Base-by-base conservation (phyloP, 2,888 invertebrate species). In the Chaetoderma sp. region DNA sequence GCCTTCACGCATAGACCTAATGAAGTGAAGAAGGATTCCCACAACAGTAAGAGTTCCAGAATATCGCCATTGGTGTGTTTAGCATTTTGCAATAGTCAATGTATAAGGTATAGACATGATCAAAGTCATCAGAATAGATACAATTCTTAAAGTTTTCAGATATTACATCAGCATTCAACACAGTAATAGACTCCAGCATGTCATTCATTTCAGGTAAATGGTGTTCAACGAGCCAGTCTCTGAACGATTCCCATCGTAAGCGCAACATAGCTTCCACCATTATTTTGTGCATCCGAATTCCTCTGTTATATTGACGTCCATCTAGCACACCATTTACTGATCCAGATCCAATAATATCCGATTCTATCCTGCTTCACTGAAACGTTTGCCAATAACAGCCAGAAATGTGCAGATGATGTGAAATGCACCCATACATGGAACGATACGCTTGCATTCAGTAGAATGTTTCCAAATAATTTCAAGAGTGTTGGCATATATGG, bases 11-110 rank as follows among this genome's bases (percentile, higher is more conserved):
- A 54, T 60, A 6, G 67, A 60, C 5, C 60, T 10, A 5, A 69
- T 47, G 30, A 69, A 67, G 2, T 5, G 6, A 4, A 67, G 39
- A 4, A 67, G 33, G 4, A 45, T n/a, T 28, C 47, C 44, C 4
- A 65, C 68, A 56, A 68, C 63, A 1, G 30, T 66, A 68, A 1
- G 55, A 44, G 1, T 5, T 28, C 63, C 65, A 66, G 32, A 62
- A 58, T 16, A 28, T 42, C n/a, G 10, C n/a, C 39, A 36, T 36
- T 10, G 39, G 39, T 13, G 10, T n/a, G n/a, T n/a, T n/a, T 13
- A 13, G 10, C 10, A 36, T n/a, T 36, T 10, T 13, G 39, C 10
- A 10, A 36, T 36, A 36, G 10, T 13, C n/a, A 13, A 13, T n/a
- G 10, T 13, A 10, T 36, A 13, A 13, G 10, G 39, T n/a, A 36